A percentile compares a stretch with the other conserved stretches of the same genome.
Evolutionary conservation across 2,113 vertebrate genomes (phyloP).

Genomic region (Zosterops borbonicus): DNA sequence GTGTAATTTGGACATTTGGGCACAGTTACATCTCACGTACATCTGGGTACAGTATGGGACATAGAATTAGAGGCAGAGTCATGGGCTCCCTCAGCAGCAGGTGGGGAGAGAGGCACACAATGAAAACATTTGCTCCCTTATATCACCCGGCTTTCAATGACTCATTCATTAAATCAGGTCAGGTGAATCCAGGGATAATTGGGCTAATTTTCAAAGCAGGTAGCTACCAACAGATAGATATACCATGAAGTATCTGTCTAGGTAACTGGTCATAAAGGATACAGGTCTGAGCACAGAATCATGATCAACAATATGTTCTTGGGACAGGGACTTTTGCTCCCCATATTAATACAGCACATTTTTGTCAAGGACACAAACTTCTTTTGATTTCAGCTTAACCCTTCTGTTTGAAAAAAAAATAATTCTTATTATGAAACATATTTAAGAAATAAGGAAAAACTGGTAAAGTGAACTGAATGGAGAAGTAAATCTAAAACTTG

Average conservation of each 20-base stretch:
- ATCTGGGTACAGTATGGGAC: not conserved
- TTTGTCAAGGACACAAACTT: not conserved
- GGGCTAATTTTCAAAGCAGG: not conserved
- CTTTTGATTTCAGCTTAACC: not conserved
- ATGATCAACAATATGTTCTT: fast-evolving
- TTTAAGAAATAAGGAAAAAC: not conserved
- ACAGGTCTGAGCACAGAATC: not conserved
- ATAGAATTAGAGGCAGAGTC: not conserved
- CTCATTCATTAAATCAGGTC: not conserved
- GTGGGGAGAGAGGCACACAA: not conserved
- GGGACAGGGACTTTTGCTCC: not conserved
- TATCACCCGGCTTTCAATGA: not conserved
- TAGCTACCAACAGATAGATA: not conserved
- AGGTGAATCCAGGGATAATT: not conserved
- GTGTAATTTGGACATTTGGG: not conserved
- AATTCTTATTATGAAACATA: not conserved
- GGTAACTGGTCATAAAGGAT: not conserved
- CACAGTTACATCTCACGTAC: not conserved
- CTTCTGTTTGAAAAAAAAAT: not conserved
- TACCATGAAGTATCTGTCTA: not conserved
- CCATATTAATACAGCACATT: not conserved
- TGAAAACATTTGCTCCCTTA: not conserved
- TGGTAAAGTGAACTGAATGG: not conserved
- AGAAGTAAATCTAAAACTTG: not conserved
- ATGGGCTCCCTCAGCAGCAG: not conserved